These are phyloP conservation scores for Eupithecia insigniata DNA, from an alignment of 2,888 invertebrate genomes.

Conservation along the genomic window DNA sequence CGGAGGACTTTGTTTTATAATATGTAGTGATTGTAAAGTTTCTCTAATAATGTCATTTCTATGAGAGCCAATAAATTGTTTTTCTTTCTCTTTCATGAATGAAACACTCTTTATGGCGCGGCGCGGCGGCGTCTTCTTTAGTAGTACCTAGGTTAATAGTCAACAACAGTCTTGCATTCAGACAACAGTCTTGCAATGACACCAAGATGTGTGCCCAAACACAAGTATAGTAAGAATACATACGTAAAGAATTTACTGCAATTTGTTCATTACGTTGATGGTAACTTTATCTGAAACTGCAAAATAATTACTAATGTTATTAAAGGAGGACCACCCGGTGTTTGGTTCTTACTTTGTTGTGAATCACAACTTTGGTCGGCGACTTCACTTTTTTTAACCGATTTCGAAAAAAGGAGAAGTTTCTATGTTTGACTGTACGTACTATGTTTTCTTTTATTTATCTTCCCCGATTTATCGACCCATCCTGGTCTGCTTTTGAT, in stretches of 20 bases:
- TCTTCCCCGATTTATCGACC: too few relatives aligned
- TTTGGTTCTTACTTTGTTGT: neutral
- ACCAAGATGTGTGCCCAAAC: neutral
- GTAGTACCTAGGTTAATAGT: too few relatives aligned
- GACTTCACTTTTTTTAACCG: neutral
- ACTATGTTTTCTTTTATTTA: too few relatives aligned
- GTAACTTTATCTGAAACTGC: neutral
- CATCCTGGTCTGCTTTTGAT: too few relatives aligned
- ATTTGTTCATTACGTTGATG: neutral
- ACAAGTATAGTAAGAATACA: neutral
- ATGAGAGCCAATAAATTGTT: too few relatives aligned
- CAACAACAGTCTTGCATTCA: neutral
- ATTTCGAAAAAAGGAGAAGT: neutral
- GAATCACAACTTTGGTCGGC: neutral
- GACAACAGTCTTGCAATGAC: neutral
- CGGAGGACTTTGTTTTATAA: too few relatives aligned
- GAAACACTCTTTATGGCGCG: too few relatives aligned
- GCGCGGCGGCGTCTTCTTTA: too few relatives aligned
- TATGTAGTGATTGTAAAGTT: too few relatives aligned
- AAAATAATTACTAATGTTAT: neutral
- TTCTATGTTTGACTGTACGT: too few relatives aligned
- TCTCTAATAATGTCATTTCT: too few relatives aligned
- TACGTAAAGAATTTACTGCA: neutral
- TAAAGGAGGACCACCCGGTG: neutral
- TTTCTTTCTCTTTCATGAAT: too few relatives aligned